Conservation (phyloP, 2,888 invertebrate genomes). For the Lumbricus terrestris region DNA sequence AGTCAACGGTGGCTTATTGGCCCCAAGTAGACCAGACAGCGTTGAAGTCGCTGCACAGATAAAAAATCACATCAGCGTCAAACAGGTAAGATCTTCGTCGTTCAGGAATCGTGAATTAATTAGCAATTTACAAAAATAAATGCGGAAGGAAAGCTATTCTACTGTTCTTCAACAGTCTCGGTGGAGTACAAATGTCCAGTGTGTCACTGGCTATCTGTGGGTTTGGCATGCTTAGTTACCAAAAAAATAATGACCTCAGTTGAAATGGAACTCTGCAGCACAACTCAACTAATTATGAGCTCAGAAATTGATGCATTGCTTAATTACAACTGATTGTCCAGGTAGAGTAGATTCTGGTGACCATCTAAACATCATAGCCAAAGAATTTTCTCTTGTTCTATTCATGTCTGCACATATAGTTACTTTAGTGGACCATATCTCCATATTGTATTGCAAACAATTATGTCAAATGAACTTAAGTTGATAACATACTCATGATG, state of each 20-base stretch:
- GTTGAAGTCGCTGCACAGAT: constrained; percentile 6
- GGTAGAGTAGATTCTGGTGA: neutral
- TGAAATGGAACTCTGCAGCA: neutral
- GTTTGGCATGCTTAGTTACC: no score
- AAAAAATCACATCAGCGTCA: neutral
- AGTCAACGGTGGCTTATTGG: neutral
- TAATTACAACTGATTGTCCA: neutral
- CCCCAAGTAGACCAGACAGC: neutral
- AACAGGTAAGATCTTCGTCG: no score
- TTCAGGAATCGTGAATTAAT: no score
- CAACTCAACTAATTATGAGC: neutral
- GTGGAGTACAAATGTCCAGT: no score
- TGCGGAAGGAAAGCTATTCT: no score
- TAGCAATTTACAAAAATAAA: no score
- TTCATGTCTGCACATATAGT: neutral
- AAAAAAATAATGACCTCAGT: no score
- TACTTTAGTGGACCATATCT: neutral
- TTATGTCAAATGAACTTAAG: neutral
- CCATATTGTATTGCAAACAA: neutral
- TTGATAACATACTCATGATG: neutral
- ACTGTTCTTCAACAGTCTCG: no score
- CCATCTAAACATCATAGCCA: neutral
- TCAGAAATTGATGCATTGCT: neutral
- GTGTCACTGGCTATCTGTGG: no score
- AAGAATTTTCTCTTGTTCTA: neutral